Evolutionary conservation across 1,140 invertebrate genomes (phyloP), one percentile per base, ranked within the genome.

Genomic region (Pararge aegeria): DNA sequence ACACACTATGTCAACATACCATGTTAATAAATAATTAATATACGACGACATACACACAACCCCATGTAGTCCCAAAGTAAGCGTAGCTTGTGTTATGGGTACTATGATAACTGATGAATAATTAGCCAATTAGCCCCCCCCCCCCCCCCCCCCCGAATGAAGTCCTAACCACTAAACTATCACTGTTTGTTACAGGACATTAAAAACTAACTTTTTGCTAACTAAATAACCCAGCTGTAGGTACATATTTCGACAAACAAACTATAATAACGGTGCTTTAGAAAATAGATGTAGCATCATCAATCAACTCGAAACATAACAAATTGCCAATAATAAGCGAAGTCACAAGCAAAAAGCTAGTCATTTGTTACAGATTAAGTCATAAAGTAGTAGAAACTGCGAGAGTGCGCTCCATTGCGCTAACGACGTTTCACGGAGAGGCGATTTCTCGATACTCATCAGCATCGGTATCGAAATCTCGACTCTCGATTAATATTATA

Each of bases 331-430:
- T 46, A 46, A 46, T 46, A 46, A 46, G 42, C 42, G 42, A 20
- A 46, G 42, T 46, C 18, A 12, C 42, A 46, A 46, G 42, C 42
- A 46, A 46, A 46, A 46, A 46, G 42, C 16, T 46, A 46, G 42
- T 46, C 42, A 46, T 46, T 46, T 46, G 42, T 46, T 46, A 46
- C 42, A 46, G 42, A 46, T 46, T 46, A 46, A 46, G 42, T 46
- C 42, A 46, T 46, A 46, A 46, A 46, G 42, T 46, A 16, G 19
- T 46, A 46, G 42, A 46, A 46, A 46, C 42, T 46, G 12, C 42
- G 42, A 20, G 12, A 18, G 19, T 10, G 18, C 42, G 42, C 6
- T 20, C 15, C 13, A n/a, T 20, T 46, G 42, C 42, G 10, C 42
- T 46, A 46, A 46, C 42, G 42, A 46, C 42, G 42, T 46, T 46